phyloP scores from a whole-genome alignment of 2,113 vertebrate species.

The Cyanoramphus novaezelandiae region DNA sequence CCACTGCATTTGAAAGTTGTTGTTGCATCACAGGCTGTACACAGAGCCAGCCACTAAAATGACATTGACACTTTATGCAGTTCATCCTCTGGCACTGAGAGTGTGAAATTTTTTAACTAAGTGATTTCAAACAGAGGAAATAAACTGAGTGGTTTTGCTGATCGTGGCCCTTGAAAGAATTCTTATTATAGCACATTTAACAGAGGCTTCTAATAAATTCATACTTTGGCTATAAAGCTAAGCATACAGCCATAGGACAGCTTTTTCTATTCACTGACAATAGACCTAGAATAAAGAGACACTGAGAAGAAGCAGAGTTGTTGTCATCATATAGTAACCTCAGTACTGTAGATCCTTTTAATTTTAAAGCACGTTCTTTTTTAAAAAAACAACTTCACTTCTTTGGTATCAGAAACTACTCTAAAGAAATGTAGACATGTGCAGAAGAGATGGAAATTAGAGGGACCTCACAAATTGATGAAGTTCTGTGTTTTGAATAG shows the following conservation, averaged over 20 bases:
- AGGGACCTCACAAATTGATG: not conserved
- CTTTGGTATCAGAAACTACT: not conserved
- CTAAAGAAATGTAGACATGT: not conserved
- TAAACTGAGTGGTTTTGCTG: not conserved
- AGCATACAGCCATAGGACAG: not conserved
- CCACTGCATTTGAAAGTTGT: not conserved
- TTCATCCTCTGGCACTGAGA: not conserved
- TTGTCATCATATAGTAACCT: not conserved
- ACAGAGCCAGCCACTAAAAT: not conserved
- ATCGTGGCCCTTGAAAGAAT: not conserved
- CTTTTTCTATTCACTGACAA: not conserved
- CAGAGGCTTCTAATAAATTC: not conserved
- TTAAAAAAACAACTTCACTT: not conserved
- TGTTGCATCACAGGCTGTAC: not conserved
- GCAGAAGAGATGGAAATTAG: not conserved
- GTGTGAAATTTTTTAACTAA: not conserved
- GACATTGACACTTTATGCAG: not conserved
- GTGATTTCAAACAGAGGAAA: not conserved
- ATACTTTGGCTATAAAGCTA: not conserved
- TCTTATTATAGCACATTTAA: not conserved
- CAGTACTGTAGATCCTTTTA: not conserved
- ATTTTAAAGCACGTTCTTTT: not conserved
- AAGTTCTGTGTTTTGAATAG: not conserved
- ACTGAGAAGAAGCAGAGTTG: not conserved
- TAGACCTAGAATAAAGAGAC: not conserved